These are phyloP conservation scores for Coenonympha arcania DNA, from an alignment of 2,888 invertebrate genomes.

Conservation along the genomic window DNA sequence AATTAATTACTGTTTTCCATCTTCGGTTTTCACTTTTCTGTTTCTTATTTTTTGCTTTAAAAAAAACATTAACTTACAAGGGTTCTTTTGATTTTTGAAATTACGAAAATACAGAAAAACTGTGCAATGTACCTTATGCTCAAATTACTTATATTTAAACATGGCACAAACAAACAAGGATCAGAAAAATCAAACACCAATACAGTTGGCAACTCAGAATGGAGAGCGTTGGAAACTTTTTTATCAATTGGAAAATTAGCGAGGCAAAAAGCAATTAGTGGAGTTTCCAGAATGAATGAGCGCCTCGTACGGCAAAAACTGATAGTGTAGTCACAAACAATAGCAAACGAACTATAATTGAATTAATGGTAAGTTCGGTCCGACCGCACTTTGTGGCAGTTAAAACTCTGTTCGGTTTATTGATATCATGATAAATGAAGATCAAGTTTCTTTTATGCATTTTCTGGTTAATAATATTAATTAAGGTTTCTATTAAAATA, in stretches of 20 bases:
- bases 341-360: constrained; percentile 45
- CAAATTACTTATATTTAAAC: too few species aligned
- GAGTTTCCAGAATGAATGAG: constrained; percentile 32
- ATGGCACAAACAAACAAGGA: too few species aligned
- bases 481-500: too few species aligned
- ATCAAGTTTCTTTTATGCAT: too few species aligned
- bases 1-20: too few species aligned
- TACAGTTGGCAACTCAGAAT: neutral
- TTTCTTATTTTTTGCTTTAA: too few species aligned
- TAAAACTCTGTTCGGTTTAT: neutral
- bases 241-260: constrained; percentile 18
- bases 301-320: constrained; percentile 43
- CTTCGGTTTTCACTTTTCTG: too few species aligned
- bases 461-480: too few species aligned
- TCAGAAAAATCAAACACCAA: neutral
- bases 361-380: constrained; percentile 42
- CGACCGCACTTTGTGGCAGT: neutral
- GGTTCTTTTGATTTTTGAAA: too few species aligned
- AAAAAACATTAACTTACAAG: too few species aligned
- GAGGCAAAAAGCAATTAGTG: constrained; percentile 29
- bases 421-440: neutral
- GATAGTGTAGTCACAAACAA: constrained; percentile 30
- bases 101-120: too few species aligned
- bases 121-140: too few species aligned
- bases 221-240: constrained; percentile 10